phyloP scores from a whole-genome alignment of 2,888 invertebrate species.

The Drosophila vallismaia region DNA sequence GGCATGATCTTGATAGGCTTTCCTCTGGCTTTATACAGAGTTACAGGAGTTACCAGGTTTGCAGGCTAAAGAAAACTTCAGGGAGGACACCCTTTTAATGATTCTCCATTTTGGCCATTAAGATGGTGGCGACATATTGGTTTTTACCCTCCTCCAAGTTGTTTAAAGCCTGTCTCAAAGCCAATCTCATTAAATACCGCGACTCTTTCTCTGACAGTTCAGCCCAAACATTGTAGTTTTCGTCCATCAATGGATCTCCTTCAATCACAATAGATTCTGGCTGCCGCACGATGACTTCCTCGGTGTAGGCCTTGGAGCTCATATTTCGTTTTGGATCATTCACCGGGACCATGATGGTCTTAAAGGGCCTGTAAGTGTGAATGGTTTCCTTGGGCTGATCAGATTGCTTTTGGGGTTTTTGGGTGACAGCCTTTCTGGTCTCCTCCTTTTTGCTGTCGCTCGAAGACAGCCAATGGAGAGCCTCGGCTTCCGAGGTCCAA shows the following conservation, averaged over 20 bases:
- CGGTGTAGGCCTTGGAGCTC: not conserved
- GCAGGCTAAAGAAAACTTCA: not conserved
- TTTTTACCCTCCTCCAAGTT: constrained; percentile 30
- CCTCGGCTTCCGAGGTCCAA: not conserved
- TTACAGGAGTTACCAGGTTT: not conserved
- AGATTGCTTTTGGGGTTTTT: not conserved
- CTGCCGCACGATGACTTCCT: not conserved
- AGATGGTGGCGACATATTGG: constrained; percentile 32
- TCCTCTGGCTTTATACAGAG: not conserved
- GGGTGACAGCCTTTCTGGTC: not conserved
- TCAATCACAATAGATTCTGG: not conserved
- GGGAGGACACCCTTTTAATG: not conserved
- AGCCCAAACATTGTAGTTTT: not conserved
- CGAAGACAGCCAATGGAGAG: not conserved
- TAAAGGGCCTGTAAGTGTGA: constrained; percentile 16
- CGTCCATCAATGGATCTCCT: not conserved
- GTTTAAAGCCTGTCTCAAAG: constrained; percentile 41
- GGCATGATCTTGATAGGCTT: not conserved
- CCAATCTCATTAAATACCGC: constrained; percentile 38
- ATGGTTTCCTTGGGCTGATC: not conserved
- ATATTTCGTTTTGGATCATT: not conserved
- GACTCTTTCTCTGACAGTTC: constrained; percentile 35
- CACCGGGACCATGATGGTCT: constrained; percentile 20
- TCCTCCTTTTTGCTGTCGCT: not conserved
- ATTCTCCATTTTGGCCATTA: not conserved